Evolutionary conservation across 1,140 invertebrate genomes (phyloP), one percentile per base, ranked within the genome.

Genomic region (Bacillus rossius): DNA sequence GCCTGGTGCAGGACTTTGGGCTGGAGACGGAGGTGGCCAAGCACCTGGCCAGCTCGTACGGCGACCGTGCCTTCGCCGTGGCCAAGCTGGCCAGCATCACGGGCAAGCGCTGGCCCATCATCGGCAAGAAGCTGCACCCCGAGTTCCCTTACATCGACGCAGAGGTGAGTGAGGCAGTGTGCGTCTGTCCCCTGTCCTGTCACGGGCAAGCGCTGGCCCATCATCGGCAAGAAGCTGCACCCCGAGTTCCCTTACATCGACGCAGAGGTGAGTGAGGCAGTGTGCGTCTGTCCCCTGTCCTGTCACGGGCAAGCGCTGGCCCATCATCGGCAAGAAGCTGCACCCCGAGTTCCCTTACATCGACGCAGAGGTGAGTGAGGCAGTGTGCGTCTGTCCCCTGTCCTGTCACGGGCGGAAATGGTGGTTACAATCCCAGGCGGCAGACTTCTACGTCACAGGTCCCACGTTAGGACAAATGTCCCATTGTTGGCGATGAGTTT

Each of bases 101-200:
- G 14, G 97, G 96, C 29, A 94, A 97, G 77, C 79, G 94, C 50
- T 99, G 95, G 95, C 91, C 91, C 5, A 92, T 99, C 60, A 95
- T 99, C 64, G 98, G 98, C 49, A 89, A 90, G 65, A 89, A 96
- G 69, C 79, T 99, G 34, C 96, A 99, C 76, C 91, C 93, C 14
- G 95, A 99, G 75, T 99, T 98, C 73, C 96, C 97, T 0, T 99
- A 99, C 71, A 94, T 99, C 67, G 97, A 99, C 73, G 96, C 96
- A 16, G 96, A 99, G 82, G 93, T 97, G 64, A 73, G 75, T 74
- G 74, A 13, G 14, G 43, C 8, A 45, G 1, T 45, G 23, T 3
- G 23, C 23, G 19, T 16, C 23, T 45, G 23, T 45, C 23, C 10
- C 10, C n/a, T 13, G 38, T 40, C 10, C n/a, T 10, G 38, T 99